Percentiles rank a stretch among this genome's conserved stretches.
Conservation (phyloP, 2,797 vertebrate species). For the Darevskia nairensis region DNA sequence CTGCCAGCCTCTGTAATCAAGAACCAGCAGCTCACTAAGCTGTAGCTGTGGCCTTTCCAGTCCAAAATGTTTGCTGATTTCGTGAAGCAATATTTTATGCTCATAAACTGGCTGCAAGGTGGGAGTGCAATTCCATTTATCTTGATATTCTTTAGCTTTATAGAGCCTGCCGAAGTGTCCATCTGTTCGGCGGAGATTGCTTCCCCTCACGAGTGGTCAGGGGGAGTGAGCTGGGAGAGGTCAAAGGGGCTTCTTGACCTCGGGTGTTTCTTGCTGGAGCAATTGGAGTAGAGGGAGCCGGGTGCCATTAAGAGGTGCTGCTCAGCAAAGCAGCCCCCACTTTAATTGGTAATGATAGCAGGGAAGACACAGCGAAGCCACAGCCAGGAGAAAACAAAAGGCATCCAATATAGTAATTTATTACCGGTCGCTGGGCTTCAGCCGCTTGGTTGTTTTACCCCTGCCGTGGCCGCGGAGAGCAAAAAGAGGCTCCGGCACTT, state of each 20-base stretch:
- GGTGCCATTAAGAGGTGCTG: slow-evolving; percentile 74
- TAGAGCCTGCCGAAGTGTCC: slow-evolving; percentile 82
- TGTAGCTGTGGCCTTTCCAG: slow-evolving; percentile 39
- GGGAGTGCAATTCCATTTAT: slow-evolving; percentile 82
- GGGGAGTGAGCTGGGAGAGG: slow-evolving; percentile 83
- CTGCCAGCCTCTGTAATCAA: background rate
- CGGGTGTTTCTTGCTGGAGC: slow-evolving; percentile 72
- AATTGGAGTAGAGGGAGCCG: slow-evolving; percentile 74
- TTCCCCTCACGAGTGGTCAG: slow-evolving; percentile 78
- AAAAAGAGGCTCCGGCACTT: slow-evolving; percentile 81
- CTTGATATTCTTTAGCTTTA: slow-evolving; percentile 86
- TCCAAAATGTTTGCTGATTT: slow-evolving; percentile 47
- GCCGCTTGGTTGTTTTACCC: slow-evolving; percentile 77
- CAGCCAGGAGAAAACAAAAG: slow-evolving; percentile 82
- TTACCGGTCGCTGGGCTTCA: slow-evolving; percentile 80
- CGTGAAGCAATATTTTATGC: slow-evolving; percentile 67
- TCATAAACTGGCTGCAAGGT: slow-evolving; percentile 72
- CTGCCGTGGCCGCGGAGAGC: slow-evolving; percentile 80
- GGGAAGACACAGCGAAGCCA: slow-evolving; percentile 74
- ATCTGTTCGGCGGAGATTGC: slow-evolving; percentile 90
- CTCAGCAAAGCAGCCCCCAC: slow-evolving; percentile 69
- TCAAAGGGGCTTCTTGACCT: slow-evolving; percentile 84
- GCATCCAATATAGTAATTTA: slow-evolving; percentile 84
- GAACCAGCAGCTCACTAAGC: slow-evolving; percentile 4
- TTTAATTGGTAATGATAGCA: slow-evolving; percentile 83